A percentile compares a stretch with the other conserved stretches of the same genome.
phyloP scores from a whole-genome alignment of 2,113 vertebrate genomes.

The Trogon surrucura region DNA sequence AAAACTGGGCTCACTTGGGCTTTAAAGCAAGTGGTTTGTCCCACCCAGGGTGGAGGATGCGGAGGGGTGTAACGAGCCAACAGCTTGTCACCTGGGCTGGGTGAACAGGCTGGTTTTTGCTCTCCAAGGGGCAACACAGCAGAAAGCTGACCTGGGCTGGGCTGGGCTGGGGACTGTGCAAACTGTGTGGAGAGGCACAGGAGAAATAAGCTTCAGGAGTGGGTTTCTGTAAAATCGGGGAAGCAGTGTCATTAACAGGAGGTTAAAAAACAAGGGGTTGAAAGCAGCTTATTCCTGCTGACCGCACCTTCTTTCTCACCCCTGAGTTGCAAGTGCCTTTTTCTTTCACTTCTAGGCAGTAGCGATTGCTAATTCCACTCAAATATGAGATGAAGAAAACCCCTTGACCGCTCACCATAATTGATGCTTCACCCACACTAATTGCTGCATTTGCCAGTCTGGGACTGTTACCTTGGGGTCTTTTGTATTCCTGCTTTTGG shows the following conservation, averaged over 20 bases:
- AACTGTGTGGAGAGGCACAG: neutral
- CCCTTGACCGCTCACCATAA: neutral
- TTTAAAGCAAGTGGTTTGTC: neutral
- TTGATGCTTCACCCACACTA: neutral
- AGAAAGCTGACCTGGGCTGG: neutral
- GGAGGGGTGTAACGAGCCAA: neutral
- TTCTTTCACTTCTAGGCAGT: neutral
- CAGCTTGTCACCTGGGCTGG: neutral
- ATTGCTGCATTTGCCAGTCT: neutral
- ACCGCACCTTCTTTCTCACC: neutral
- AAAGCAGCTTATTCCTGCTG: neutral
- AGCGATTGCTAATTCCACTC: neutral
- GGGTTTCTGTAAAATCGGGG: neutral
- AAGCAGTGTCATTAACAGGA: neutral
- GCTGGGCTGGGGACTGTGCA: neutral
- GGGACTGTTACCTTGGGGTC: neutral
- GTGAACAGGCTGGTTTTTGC: neutral
- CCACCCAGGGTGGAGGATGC: neutral
- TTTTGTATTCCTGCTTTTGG: neutral
- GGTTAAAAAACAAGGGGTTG: neutral
- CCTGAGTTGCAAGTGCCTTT: neutral
- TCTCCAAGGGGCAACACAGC: rapidly evolving
- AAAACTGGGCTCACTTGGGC: neutral
- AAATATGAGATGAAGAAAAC: neutral
- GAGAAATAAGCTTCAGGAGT: neutral